phyloP scores from a whole-genome alignment of 1,140 invertebrate genomes.

The Parapsyche elsis region DNA sequence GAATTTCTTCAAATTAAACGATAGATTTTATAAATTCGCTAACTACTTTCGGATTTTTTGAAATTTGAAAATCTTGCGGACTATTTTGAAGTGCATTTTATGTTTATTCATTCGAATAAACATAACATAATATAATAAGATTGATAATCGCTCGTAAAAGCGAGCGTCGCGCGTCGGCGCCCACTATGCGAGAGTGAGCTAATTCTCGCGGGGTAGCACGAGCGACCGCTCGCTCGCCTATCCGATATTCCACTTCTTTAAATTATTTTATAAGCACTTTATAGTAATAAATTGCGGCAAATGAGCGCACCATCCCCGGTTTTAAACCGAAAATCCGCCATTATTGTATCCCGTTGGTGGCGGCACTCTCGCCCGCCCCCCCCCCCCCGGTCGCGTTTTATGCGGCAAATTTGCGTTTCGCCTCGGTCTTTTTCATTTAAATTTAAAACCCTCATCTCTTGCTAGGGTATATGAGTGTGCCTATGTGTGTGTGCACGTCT shows the following conservation, averaged over 20 bases:
- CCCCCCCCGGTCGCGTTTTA: slow-evolving; percentile 44
- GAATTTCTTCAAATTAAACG: no score
- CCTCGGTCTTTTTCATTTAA: slow-evolving; percentile 57
- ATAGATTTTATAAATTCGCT: no score
- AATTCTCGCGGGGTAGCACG: no score
- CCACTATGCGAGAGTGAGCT: no score
- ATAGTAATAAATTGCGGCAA: slow-evolving; percentile 54
- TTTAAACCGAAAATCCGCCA: slow-evolving; percentile 56
- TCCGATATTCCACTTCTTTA: slow-evolving; percentile 46
- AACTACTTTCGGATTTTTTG: no score
- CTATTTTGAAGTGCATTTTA: no score
- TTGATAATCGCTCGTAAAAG: neutral
- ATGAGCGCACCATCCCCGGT: slow-evolving; percentile 49
- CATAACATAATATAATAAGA: neutral
- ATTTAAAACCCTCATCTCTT: slow-evolving; percentile 56
- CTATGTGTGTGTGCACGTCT: neutral
- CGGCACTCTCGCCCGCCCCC: slow-evolving; percentile 36
- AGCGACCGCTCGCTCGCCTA: neutral
- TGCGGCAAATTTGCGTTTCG: slow-evolving; percentile 57
- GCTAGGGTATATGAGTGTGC: neutral
- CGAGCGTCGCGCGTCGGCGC: no score
- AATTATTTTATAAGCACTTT: slow-evolving; percentile 56
- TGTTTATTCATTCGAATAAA: no score
- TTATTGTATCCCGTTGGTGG: slow-evolving; percentile 54
- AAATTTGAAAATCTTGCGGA: no score